Evolutionary conservation across 1,140 invertebrate genomes (phyloP), one percentile per base, ranked within the genome.

Genomic region (Panulirus ornatus): DNA sequence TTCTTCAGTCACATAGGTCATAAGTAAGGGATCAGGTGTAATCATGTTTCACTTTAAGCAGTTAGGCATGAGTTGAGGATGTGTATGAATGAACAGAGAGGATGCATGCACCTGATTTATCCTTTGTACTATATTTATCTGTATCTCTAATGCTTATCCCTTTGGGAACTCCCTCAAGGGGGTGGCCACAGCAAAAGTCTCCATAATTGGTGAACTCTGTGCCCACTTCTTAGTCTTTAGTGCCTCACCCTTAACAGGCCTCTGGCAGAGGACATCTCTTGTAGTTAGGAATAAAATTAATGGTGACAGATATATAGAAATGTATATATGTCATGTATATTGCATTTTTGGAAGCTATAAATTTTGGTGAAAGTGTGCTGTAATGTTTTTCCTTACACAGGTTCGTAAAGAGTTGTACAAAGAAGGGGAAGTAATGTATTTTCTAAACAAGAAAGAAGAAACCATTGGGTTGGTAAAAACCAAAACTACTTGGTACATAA

Each of bases 401-500:
- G 92, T 93, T 75, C 93, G 94, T 73, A 83, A 91, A 78, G 94
- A 93, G 9, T 93, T 93, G 85, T 92, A 93, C 47, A 93, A 93
- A 90, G 94, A 95, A 92, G 94, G 94, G 9, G 93, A 94, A 91
- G 94, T 95, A 2, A 89, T 95, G 22, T 95, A 94, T 92, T 95
- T 94, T 92, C 42, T 95, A 11, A 94, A 94, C 91, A 88, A 90
- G 36, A 71, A 93, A 40, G 88, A 92, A 27, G 92, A 92, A 87
- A 94, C 94, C 0, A 94, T 95, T 86, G 94, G 94, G 22, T 63
- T 95, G 8, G 90, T 94, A 36, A 95, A 95, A 91, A 94, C 94
- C 93, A 95, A 95, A 92, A 95, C 94, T 19, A 92, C 93, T 40
- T 95, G 94, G 94, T 95, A 95, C 91, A 94, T 95, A 63, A 93